These are phyloP conservation scores for Philonicus albiceps DNA, from an alignment of 2,888 invertebrate genomes.

Conservation along the genomic window DNA sequence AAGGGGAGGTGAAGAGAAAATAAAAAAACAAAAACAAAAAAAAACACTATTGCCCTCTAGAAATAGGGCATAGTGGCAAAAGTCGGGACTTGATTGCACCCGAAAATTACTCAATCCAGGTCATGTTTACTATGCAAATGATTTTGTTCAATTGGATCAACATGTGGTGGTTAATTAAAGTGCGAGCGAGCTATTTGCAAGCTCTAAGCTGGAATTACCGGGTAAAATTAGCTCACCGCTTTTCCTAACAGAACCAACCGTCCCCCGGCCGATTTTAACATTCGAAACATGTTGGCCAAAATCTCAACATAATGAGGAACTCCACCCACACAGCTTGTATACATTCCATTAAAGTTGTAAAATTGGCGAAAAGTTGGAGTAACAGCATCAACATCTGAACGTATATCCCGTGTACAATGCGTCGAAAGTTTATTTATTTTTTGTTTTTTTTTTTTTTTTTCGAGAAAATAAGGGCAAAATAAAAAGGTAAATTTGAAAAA, in stretches of 20 bases:
- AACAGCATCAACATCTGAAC: neutral
- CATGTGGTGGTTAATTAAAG: neutral
- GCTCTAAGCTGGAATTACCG: neutral
- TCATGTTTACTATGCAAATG: neutral
- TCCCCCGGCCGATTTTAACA: neutral
- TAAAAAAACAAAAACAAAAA: neutral
- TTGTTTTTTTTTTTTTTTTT: neutral
- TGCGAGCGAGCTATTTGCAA: neutral
- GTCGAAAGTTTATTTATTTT: constrained; percentile 11
- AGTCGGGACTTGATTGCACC: neutral
- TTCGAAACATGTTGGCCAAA: neutral
- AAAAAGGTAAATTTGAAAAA: neutral
- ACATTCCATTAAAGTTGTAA: constrained; percentile 15
- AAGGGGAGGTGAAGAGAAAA: too few relatives aligned
- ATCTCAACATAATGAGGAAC: constrained; percentile 14
- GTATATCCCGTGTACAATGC: neutral
- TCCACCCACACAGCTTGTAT: constrained; percentile 1
- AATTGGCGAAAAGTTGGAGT: constrained; percentile 16
- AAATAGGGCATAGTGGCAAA: neutral
- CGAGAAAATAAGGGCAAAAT: neutral
- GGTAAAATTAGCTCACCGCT: neutral
- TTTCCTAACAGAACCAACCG: neutral
- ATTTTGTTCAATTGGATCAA: neutral
- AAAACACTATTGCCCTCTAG: neutral
- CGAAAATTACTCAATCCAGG: neutral